Percentiles rank a stretch among this genome's conserved stretches.
These are phyloP conservation scores for Schlechtendalia chinensis DNA, from an alignment of 1,140 invertebrate genomes.

Conservation along the genomic window DNA sequence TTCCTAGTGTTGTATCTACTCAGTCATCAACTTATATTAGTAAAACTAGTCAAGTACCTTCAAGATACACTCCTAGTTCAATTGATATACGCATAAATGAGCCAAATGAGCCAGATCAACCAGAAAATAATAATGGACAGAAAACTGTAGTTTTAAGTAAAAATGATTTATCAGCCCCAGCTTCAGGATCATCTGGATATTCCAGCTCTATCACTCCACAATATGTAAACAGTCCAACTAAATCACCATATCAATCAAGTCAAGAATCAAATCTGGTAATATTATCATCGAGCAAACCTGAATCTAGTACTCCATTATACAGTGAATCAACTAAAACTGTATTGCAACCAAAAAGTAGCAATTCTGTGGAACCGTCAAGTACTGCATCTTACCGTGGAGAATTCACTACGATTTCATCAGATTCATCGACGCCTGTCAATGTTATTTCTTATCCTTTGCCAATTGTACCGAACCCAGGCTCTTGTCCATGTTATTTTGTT, in stretches of 20 bases:
- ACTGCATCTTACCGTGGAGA: not conserved
- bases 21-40: not conserved
- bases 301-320: not conserved
- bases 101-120: not conserved
- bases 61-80: not conserved
- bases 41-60: not conserved
- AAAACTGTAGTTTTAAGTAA: conserved; percentile 1
- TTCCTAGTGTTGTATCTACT: not conserved
- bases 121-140: not conserved
- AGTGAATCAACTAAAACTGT: not conserved
- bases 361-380: not conserved
- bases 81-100: conserved; percentile 31
- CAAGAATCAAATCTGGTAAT: conserved; percentile 17
- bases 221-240: not conserved
- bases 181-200: conserved; percentile 7
- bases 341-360: not conserved
- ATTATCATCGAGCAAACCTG: conserved; percentile 14
- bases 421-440: conserved; percentile 57
- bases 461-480: conserved; percentile 57
- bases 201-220: conserved; percentile 19
- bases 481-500: conserved; percentile 61
- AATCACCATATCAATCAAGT: not conserved
- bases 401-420: conserved; percentile 1
- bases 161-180: not conserved
- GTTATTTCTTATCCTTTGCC: conserved; percentile 61